Conservation (phyloP, 2,797 vertebrate genomes). For the Hoplostethus mediterraneus region DNA sequence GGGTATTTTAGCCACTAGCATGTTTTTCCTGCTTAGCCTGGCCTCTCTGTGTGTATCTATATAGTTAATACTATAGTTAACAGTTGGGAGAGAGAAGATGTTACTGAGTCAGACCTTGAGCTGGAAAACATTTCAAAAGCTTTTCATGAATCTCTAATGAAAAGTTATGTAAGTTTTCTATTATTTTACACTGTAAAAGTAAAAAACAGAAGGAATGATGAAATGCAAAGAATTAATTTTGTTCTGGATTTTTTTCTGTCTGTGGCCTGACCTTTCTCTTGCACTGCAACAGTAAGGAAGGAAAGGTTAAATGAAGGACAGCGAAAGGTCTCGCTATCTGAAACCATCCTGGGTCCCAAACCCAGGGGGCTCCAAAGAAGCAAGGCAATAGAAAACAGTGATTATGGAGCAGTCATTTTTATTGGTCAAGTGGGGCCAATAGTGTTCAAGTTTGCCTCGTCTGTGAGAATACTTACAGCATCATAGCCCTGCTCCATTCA, state of each 20-base stretch:
- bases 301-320: neutral
- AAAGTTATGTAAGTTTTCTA: no score
- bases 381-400: neutral
- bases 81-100: neutral
- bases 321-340: neutral
- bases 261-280: neutral
- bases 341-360: neutral
- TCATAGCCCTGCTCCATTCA: neutral
- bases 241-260: neutral
- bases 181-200: no score
- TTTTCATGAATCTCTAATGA: no score
- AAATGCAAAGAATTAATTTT: neutral
- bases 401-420: slow-evolving; percentile 2
- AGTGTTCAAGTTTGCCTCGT: neutral
- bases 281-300: neutral
- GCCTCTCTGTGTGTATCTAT: neutral
- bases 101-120: neutral
- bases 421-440: neutral
- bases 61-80: neutral
- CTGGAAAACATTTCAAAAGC: neutral
- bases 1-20: neutral
- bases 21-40: neutral
- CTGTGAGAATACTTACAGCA: neutral
- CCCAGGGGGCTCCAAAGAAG: neutral
- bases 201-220: neutral